phyloP scores from a whole-genome alignment of 2,888 invertebrate species.

The Mythimna albipuncta region DNA sequence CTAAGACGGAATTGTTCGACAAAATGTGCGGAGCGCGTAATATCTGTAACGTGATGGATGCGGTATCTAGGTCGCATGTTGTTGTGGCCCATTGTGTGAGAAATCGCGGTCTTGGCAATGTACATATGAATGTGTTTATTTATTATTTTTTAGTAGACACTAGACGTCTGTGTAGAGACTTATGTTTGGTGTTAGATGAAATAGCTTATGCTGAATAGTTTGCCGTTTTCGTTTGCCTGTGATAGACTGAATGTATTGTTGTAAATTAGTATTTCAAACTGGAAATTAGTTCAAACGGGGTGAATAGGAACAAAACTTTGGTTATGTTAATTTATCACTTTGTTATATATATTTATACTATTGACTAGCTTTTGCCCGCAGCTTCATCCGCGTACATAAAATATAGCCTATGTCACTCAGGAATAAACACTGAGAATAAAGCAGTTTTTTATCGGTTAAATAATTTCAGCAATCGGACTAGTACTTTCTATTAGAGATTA shows the following conservation, averaged over 20 bases:
- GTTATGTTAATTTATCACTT: too few species aligned
- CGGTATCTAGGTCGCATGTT: constrained; percentile 59
- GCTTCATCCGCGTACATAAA: too few species aligned
- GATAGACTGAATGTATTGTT: not conserved
- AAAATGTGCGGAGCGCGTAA: constrained; percentile 48
- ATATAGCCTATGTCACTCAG: too few species aligned
- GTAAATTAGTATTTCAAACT: too few species aligned
- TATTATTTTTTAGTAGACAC: constrained; percentile 7
- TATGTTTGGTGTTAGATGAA: not conserved
- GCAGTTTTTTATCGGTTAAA: too few species aligned
- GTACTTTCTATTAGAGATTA: too few species aligned
- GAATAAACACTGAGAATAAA: too few species aligned
- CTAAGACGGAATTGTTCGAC: constrained; percentile 69
- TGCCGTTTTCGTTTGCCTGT: not conserved
- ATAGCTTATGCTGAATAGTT: not conserved
- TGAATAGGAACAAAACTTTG: too few species aligned
- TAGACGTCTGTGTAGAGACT: not conserved
- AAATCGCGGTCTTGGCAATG: constrained; percentile 6
- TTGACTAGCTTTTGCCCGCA: too few species aligned
- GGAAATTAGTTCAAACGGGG: too few species aligned
- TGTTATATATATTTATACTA: too few species aligned
- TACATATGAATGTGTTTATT: not conserved
- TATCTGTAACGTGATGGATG: constrained; percentile 55
- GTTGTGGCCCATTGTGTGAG: constrained; percentile 28
- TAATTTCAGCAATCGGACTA: too few species aligned